Percentiles rank a stretch among this genome's conserved stretches.
Conservation (phyloP, 2,797 vertebrate species). For the Tamandua tetradactyla region DNA sequence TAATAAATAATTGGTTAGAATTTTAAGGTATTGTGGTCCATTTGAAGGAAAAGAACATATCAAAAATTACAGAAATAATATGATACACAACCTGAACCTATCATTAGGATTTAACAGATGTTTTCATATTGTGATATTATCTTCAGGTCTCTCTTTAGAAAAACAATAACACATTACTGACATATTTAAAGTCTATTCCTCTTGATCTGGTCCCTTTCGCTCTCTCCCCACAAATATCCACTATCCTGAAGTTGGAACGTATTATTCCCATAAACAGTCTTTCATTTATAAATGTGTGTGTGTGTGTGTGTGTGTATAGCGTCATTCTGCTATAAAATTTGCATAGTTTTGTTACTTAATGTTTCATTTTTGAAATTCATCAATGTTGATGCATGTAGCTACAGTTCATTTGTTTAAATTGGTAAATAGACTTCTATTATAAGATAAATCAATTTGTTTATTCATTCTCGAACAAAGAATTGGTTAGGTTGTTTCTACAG, state of each 20-base stretch:
- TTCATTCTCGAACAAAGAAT: constrained; percentile 40
- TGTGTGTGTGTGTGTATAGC: not conserved
- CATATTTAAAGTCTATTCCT: not conserved
- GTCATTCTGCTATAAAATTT: not conserved
- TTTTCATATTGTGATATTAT: not conserved
- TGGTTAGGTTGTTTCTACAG: constrained; percentile 20
- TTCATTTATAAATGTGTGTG: not conserved
- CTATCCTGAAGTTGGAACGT: not conserved
- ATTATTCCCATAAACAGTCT: not conserved
- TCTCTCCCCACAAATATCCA: not conserved
- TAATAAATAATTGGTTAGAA: constrained; percentile 4
- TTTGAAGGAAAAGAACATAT: constrained; percentile 7
- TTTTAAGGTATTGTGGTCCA: not conserved
- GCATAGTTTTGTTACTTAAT: not conserved
- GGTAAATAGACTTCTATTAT: not conserved
- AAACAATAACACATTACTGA: not conserved
- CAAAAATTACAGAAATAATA: constrained; percentile 2
- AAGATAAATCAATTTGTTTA: constrained; percentile 12
- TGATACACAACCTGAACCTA: not conserved
- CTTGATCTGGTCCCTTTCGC: not conserved
- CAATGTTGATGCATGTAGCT: not conserved
- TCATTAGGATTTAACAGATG: not conserved
- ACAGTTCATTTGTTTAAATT: not conserved
- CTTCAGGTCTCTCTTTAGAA: not conserved
- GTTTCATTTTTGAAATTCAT: not conserved